These are phyloP conservation scores for Sericinus montela DNA, from an alignment of 2,888 invertebrate genomes.

Conservation along the genomic window DNA sequence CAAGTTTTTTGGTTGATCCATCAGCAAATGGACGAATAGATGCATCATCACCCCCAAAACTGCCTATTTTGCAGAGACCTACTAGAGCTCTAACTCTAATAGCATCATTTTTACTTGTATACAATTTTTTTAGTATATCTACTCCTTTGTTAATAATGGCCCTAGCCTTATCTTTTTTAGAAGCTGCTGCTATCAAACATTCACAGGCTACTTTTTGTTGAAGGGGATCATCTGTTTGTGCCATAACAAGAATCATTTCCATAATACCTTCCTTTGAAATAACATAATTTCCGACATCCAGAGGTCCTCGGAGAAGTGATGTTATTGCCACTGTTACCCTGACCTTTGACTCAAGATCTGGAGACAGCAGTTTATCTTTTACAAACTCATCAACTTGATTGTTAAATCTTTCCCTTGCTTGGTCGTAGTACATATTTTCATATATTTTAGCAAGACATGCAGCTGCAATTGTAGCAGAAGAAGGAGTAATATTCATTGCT, in stretches of 20 bases:
- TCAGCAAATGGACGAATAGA: conserved; percentile 97
- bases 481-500: conserved; percentile 91
- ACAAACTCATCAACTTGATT: conserved; percentile 91
- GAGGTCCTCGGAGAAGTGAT: conserved; percentile 91
- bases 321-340: conserved; percentile 93
- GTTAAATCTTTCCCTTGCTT: conserved; percentile 84
- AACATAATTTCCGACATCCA: conserved; percentile 94
- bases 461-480: conserved; percentile 94
- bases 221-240: conserved; percentile 92
- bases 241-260: conserved; percentile 98
- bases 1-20: conserved; percentile 94
- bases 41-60: conserved; percentile 96
- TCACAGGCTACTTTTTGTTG: conserved; percentile 98
- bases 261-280: conserved; percentile 92
- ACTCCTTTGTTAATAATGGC: conserved; percentile 93
- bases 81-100: conserved; percentile 94
- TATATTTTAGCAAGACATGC: conserved; percentile 94
- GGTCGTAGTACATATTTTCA: conserved; percentile 97
- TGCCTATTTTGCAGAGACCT: conserved; percentile 97
- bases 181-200: conserved; percentile 96
- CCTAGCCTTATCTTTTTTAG: conserved; percentile 97
- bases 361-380: conserved; percentile 89
- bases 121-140: conserved; percentile 95
- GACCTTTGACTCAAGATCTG: conserved; percentile 94
- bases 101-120: conserved; percentile 92